Conservation (phyloP, 2,113 vertebrate genomes). For the Anhinga rufa region DNA sequence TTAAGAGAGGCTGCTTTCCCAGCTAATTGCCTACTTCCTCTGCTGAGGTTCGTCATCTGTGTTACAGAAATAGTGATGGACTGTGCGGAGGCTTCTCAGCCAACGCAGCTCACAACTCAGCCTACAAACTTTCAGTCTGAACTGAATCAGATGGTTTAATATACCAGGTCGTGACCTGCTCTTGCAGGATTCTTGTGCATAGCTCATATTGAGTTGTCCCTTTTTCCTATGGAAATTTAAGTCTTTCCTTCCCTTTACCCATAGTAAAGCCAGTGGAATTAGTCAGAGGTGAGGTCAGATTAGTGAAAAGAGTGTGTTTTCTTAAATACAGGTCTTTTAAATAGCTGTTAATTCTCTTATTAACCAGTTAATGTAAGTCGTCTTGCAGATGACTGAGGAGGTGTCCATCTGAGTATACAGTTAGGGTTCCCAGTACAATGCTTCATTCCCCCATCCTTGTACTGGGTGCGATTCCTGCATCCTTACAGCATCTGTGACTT, state of each 20-base stretch:
- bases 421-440: neutral
- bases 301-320: neutral
- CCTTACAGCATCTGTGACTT: neutral
- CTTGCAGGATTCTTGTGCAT: neutral
- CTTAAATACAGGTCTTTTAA: neutral
- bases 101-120: neutral
- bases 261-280: neutral
- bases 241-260: neutral
- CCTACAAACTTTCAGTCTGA: neutral
- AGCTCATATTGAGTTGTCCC: neutral
- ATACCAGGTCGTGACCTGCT: neutral
- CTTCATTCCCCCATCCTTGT: neutral
- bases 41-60: conserved; percentile 43
- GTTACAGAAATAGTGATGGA: neutral
- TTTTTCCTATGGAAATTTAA: neutral
- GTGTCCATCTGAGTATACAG: neutral
- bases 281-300: neutral
- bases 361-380: neutral
- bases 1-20: conserved; percentile 38
- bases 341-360: neutral
- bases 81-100: neutral
- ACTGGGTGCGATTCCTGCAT: neutral
- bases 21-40: conserved; percentile 59
- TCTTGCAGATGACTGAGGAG: neutral
- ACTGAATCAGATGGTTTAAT: conserved; percentile 15